A percentile compares a stretch with the other conserved stretches of the same genome.
These are phyloP conservation scores for Ia io DNA, from an alignment of 2,113 vertebrate species.

Conservation along the genomic window DNA sequence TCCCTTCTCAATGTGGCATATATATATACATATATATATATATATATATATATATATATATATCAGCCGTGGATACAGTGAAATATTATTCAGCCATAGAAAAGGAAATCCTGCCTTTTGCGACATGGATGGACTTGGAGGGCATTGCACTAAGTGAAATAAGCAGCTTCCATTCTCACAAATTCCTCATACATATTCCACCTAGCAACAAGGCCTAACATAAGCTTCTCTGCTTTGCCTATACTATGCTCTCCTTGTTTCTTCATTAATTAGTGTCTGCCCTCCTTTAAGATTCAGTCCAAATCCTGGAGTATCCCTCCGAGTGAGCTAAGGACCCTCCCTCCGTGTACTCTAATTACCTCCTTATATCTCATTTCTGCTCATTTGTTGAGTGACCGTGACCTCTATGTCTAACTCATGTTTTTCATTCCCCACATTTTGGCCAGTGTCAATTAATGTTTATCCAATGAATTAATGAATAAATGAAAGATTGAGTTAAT, in stretches of 20 bases:
- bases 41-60: too few relatives aligned
- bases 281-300: neutral
- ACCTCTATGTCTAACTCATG: neutral
- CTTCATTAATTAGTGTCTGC: neutral
- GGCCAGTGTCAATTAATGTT: neutral
- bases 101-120: neutral
- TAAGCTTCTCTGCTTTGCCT: neutral
- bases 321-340: neutral
- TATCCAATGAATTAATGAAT: neutral
- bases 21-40: too few relatives aligned
- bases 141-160: neutral
- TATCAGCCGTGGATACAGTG: neutral
- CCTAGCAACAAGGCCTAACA: neutral
- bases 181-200: too few relatives aligned
- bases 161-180: neutral
- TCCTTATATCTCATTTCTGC: too few relatives aligned
- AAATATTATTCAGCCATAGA: neutral
- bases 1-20: neutral
- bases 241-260: neutral
- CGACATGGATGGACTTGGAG: accelerated
- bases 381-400: neutral
- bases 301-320: neutral
- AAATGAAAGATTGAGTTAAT: neutral
- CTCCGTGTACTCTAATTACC: neutral
- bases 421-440: neutral